Evolutionary conservation across 1,140 invertebrate genomes (phyloP).

Genomic region (Carposina sasakii): DNA sequence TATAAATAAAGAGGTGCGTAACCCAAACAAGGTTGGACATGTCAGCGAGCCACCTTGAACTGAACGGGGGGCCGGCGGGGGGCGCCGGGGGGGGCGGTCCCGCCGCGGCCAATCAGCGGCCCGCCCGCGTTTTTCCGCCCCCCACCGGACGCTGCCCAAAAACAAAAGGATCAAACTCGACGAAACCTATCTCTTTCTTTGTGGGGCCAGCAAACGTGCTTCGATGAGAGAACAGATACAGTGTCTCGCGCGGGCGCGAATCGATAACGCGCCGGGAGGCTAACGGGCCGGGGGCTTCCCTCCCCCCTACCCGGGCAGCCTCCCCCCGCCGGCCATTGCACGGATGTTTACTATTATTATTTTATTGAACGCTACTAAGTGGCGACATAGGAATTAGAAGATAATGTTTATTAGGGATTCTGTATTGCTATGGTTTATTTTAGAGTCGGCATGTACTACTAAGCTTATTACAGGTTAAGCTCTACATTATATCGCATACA

Average conservation of each 20-base stretch:
- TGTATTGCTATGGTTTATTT: no score
- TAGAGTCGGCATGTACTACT: no score
- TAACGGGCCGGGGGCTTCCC: constrained; percentile 14
- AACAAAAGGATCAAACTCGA: constrained; percentile 71
- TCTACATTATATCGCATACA: no score
- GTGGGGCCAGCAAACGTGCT: constrained; percentile 63
- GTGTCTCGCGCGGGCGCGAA: constrained; percentile 67
- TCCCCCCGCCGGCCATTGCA: constrained; percentile 63
- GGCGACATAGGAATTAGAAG: constrained; percentile 57
- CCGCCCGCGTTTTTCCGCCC: constrained; percentile 66
- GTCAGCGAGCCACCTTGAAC: constrained; percentile 64
- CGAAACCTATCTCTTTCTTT: constrained; percentile 73
- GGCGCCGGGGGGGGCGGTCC: constrained; percentile 41
- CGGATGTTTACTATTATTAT: constrained; percentile 71
- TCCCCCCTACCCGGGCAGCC: constrained; percentile 16
- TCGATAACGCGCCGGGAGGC: constrained; percentile 44
- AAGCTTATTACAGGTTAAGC: no score
- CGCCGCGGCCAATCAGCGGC: constrained; percentile 63
- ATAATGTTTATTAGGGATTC: no score
- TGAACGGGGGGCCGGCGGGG: constrained; percentile 44
- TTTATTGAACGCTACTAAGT: constrained; percentile 69
- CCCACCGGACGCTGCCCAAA: constrained; percentile 70
- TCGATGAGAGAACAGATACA: constrained; percentile 70
- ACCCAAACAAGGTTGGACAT: constrained; percentile 54
- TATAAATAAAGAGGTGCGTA: constrained; percentile 40